Evolutionary conservation across 1,140 invertebrate species (phyloP), one percentile per base, ranked within the genome.

Genomic region (Drosophila truncata): DNA sequence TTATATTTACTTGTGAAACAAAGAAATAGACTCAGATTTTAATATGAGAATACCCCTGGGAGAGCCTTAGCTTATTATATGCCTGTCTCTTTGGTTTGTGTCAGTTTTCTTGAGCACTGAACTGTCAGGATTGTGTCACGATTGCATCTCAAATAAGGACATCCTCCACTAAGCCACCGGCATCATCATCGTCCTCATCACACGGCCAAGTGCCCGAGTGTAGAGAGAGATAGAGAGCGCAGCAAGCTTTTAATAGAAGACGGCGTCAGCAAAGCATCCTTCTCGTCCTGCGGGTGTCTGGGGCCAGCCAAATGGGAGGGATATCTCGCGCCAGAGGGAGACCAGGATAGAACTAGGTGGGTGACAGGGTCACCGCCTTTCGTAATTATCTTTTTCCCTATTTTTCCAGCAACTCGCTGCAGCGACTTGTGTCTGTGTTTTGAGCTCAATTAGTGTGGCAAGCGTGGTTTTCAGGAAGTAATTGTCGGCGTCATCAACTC

Each of bases 231-330:
- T n/a, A 47, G 23, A 23, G 42, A 14, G 23, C 23, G n/a, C 13
- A 52, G 50, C 49, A 27, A 27, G 69, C 70, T 60, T 73, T 73
- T 72, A 72, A 73, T 73, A 72, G 67, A 73, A 73, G 67, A 72
- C 67, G 70, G 66, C 70, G 70, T 49, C 70, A 23, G 54, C 52
- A n/a, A n/a, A 60, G 67, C 70, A 72, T 72, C 70, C 66, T 72
- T 41, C 52, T 60, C 55, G 39, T 60, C 52, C 65, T 27, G 50
- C 66, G 52, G 35, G 49, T 33, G 69, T 72, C 65, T 70, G 69
- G 69, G 60, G 5, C 16, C 27, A 41, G 33, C 3, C 20, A 31
- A 29, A 9, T 8, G 64, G 42, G 31, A 7, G 29, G 27, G 18
- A 18, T 52, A 23, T 33, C 5, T 50, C 6, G 27, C 27, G 20